Conservation (phyloP, 2,888 invertebrate genomes). For the Dryocosmus kuriphilus region DNA sequence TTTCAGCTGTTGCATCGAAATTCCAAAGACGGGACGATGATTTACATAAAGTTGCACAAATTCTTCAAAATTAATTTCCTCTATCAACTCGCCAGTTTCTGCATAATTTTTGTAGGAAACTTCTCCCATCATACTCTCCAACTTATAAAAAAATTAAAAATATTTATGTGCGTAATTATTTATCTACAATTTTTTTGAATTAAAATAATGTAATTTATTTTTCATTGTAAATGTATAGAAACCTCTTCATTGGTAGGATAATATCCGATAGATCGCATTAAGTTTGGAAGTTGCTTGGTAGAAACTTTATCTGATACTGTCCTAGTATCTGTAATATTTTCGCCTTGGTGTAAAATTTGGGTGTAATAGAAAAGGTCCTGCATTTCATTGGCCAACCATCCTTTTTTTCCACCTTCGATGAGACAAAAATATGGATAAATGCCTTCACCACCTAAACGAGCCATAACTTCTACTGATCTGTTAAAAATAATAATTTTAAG, state of each 20-base stretch:
- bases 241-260: conserved; percentile 88
- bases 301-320: conserved; percentile 82
- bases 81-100: conserved; percentile 75
- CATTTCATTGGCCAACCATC: conserved; percentile 86
- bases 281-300: conserved; percentile 84
- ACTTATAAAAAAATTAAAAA: conserved; percentile 72
- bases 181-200: neutral
- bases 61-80: conserved; percentile 83
- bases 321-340: conserved; percentile 82
- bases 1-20: conserved; percentile 77
- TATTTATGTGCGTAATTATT: neutral
- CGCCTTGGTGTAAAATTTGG: conserved; percentile 86
- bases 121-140: conserved; percentile 82
- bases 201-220: neutral
- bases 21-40: conserved; percentile 82
- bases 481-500: conserved; percentile 55
- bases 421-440: conserved; percentile 85
- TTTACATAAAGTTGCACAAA: conserved; percentile 84
- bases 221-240: conserved; percentile 27
- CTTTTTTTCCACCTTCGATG: conserved; percentile 84
- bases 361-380: conserved; percentile 88
- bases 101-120: conserved; percentile 80
- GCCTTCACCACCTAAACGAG: conserved; percentile 80
- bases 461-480: conserved; percentile 80
- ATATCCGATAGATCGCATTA: conserved; percentile 87